These are phyloP conservation scores for Anaspis maculata DNA, from an alignment of 2,888 invertebrate species.

Conservation along the genomic window DNA sequence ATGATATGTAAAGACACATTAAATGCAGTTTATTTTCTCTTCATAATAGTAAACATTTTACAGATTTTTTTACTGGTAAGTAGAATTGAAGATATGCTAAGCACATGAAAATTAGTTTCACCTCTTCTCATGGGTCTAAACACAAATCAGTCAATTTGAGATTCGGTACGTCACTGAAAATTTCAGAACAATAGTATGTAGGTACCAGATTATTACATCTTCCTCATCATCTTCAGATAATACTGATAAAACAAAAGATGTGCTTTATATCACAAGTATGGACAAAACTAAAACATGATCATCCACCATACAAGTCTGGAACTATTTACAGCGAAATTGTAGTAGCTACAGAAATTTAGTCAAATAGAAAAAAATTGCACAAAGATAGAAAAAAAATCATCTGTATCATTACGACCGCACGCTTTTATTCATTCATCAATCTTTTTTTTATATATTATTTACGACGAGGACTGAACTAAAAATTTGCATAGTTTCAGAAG, in stretches of 20 bases:
- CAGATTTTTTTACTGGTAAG: conserved; percentile 30
- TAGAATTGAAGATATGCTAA: conserved; percentile 32
- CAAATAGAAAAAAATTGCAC: conserved; percentile 13
- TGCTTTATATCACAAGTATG: conserved; percentile 30
- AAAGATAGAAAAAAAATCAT: not conserved
- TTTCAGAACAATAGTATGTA: conserved; percentile 17
- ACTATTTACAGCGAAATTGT: conserved; percentile 24
- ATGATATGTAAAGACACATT: too few relatives aligned
- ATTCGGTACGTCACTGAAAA: conserved; percentile 28
- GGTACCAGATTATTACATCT: too few relatives aligned
- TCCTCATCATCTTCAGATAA: conserved; percentile 33
- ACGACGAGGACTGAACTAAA: conserved; percentile 18
- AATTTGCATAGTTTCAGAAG: conserved; percentile 21
- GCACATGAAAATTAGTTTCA: conserved; percentile 31
- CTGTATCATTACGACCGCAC: not conserved
- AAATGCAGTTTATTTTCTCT: conserved; percentile 36
- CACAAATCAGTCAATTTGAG: conserved; percentile 30
- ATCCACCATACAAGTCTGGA: conserved; percentile 24
- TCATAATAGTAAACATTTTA: conserved; percentile 29
- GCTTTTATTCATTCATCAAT: too few relatives aligned
- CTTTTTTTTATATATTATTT: conserved; percentile 15
- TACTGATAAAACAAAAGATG: conserved; percentile 33
- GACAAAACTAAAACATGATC: conserved; percentile 15
- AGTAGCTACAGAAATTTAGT: conserved; percentile 22
- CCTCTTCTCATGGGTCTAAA: conserved; percentile 16